These are phyloP conservation scores for Entomyzon cyanotis DNA, from an alignment of 2,113 vertebrate genomes.

Conservation along the genomic window DNA sequence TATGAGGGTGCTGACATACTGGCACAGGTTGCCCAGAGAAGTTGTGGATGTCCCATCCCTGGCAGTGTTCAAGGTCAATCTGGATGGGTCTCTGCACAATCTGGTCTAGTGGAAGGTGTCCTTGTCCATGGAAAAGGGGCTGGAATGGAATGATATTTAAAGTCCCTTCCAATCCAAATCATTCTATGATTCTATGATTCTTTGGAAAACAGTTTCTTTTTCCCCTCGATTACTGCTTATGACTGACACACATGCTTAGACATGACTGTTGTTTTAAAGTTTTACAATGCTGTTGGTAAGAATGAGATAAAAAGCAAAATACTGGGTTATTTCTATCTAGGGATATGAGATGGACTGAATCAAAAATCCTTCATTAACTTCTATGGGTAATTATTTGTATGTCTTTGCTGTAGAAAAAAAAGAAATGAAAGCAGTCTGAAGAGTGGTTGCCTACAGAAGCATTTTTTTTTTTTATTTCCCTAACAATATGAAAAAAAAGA, in stretches of 20 bases:
- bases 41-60: too few species aligned
- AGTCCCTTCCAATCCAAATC: background rate
- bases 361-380: slow-evolving; percentile 7
- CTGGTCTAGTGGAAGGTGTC: background rate
- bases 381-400: background rate
- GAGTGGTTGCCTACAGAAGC: background rate
- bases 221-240: background rate
- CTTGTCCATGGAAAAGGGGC: accelerated
- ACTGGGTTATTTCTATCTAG: background rate
- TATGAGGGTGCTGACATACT: background rate
- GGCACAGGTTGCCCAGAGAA: background rate
- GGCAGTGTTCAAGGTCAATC: accelerated
- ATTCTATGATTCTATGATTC: background rate
- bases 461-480: background rate
- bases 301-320: background rate
- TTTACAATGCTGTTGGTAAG: background rate
- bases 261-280: background rate
- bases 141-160: background rate
- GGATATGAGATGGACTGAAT: background rate
- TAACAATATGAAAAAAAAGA: background rate
- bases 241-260: background rate
- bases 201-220: background rate
- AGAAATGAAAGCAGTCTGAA: background rate
- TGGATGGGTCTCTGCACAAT: background rate
- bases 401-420: background rate